Evolutionary conservation across 2,888 invertebrate species (phyloP), one percentile per base, ranked within the genome.

Genomic region (Lutraria lutraria): DNA sequence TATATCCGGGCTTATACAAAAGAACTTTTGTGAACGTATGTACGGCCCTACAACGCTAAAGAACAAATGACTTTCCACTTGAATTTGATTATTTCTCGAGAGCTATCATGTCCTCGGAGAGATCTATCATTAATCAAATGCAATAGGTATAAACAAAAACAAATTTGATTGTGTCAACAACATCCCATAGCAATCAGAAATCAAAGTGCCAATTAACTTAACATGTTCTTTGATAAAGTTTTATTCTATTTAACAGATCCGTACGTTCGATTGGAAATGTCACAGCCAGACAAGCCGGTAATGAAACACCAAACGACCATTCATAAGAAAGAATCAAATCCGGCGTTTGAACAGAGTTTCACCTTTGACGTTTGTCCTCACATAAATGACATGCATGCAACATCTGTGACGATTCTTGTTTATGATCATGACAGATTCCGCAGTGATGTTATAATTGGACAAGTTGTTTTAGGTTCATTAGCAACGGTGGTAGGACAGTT

Each of bases 401-500:
- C 97, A 6, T 93, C 95, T n/a, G 93, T 97, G 25, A 96, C 95
- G 25, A 94, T 97, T 31, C 94, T 96, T 0, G 96, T 96, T 19
- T 94, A 93, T 89, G 95, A 95, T 92, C 94, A 95, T 85, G 95
- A 95, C 68, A 93, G 96, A 16, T 95, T 96, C 43, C 95, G 96
- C 29, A 96, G 96, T 63, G 97, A 97, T 91, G 96, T 96, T 88
- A 93, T 96, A 31, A 96, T 97, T 80, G 97, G 97, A 53, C 94
- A 95, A 91, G 95, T 96, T 56, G 92, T 94, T 29, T 92, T 96
- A 53, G 96, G 96, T 19, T 91, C 89, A 43, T 94, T 96, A 68
- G 96, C 96, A 19, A 94, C 95, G 16, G 97, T 97, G 91, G 96
- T 96, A 54, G 94, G 95, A 63, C 96, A 96, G 88, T 91, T 96